Evolutionary conservation across 2,888 invertebrate genomes (phyloP).

Genomic region (Brachyptera risi): DNA sequence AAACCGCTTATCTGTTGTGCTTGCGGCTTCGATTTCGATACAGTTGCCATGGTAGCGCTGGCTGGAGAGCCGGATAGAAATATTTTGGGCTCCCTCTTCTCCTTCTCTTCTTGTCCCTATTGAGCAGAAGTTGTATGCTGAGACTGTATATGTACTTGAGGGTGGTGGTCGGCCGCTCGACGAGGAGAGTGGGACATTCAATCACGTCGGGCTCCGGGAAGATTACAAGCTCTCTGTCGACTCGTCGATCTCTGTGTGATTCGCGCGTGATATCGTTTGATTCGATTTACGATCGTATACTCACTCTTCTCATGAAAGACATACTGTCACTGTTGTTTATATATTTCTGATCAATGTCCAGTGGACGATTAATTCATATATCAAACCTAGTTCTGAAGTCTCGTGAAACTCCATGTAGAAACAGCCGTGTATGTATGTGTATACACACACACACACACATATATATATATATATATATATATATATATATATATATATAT

Average conservation of each 20-base stretch:
- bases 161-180: neutral
- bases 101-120: neutral
- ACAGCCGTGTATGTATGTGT: too few relatives aligned
- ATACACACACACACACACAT: too few relatives aligned
- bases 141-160: neutral
- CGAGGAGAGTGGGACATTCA: slow-evolving; percentile 24
- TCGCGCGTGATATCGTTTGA: slow-evolving; percentile 27
- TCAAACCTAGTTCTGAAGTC: too few relatives aligned
- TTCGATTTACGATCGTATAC: slow-evolving; percentile 23
- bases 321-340: too few relatives aligned
- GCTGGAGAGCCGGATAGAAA: too few relatives aligned
- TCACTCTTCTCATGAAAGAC: too few relatives aligned
- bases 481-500: too few relatives aligned
- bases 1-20: slow-evolving; percentile 8
- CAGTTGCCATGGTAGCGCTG: neutral
- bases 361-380: too few relatives aligned
- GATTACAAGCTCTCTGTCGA: slow-evolving; percentile 23
- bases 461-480: too few relatives aligned
- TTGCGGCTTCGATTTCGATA: neutral
- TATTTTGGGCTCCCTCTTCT: too few relatives aligned
- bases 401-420: too few relatives aligned
- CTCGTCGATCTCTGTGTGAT: slow-evolving; percentile 20
- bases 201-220: slow-evolving; percentile 23
- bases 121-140: neutral
- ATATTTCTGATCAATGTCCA: too few relatives aligned